Evolutionary conservation across 2,888 invertebrate species (phyloP).

Genomic region (Gisinianus flammeolus): DNA sequence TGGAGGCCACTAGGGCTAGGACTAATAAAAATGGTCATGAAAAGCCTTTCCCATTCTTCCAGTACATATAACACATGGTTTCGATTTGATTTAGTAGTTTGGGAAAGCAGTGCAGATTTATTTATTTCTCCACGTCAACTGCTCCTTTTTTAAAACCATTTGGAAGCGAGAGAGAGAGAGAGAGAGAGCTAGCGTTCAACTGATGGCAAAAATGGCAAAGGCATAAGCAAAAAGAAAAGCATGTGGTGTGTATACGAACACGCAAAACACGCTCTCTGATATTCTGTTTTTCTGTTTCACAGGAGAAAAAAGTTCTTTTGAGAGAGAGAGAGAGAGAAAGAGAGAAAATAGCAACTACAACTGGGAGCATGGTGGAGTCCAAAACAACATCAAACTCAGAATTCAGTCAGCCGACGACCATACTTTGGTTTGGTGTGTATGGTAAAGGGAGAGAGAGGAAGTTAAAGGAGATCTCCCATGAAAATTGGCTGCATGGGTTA

Average conservation of each 20-base stretch:
- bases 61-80: background rate
- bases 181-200: too few relatives aligned
- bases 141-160: background rate
- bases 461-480: too few relatives aligned
- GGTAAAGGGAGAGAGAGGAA: too few relatives aligned
- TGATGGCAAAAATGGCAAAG: too few relatives aligned
- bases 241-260: background rate
- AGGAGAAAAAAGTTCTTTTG: background rate
- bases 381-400: too few relatives aligned
- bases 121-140: constrained; percentile 16
- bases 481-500: background rate
- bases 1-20: too few relatives aligned
- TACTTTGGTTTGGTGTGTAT: background rate
- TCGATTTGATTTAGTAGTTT: constrained; percentile 11
- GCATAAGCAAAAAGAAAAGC: constrained; percentile 8
- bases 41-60: background rate
- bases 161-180: background rate
- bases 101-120: constrained; percentile 9
- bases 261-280: background rate
- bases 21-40: background rate
- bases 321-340: too few relatives aligned
- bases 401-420: background rate
- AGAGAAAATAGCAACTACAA: too few relatives aligned
- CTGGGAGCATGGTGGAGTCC: too few relatives aligned
- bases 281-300: background rate